Conservation (phyloP, 1,140 invertebrate species). For the Sesamia nonagrioides region DNA sequence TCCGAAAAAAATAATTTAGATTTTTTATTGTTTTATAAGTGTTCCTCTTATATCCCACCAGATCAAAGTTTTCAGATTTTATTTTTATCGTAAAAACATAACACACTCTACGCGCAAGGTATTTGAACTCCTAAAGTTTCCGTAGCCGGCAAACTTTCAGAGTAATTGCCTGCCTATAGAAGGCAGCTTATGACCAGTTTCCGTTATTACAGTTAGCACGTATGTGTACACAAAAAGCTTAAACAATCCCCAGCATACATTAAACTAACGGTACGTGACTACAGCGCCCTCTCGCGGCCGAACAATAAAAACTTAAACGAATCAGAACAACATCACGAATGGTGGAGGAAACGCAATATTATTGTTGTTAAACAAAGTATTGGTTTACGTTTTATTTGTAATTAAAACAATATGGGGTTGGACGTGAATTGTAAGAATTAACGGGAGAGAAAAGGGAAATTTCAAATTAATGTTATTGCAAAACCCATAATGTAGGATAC, state of each 20-base stretch:
- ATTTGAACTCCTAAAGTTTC: slow-evolving; percentile 41
- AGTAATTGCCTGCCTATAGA: slow-evolving; percentile 45
- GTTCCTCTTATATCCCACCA: no score
- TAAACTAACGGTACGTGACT: slow-evolving; percentile 35
- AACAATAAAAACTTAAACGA: slow-evolving; percentile 45
- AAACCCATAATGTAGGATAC: no score
- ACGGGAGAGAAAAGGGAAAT: background rate
- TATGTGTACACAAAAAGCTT: slow-evolving; percentile 45
- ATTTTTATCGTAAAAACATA: background rate
- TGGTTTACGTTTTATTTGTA: slow-evolving; percentile 31
- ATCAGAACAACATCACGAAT: slow-evolving; percentile 45
- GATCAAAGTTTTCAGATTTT: no score
- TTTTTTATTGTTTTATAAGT: no score
- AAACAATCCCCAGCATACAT: slow-evolving; percentile 37
- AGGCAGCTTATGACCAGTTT: slow-evolving; percentile 45
- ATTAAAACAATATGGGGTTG: slow-evolving; percentile 16
- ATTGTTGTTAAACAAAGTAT: slow-evolving; percentile 47
- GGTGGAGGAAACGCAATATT: slow-evolving; percentile 44
- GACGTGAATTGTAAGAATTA: background rate
- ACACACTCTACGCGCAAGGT: background rate
- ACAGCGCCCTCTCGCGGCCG: slow-evolving; percentile 32
- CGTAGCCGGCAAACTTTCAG: slow-evolving; percentile 34
- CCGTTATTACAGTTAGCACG: slow-evolving; percentile 48
- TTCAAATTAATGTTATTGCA: no score
- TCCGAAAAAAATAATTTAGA: no score